Evolutionary conservation across 2,797 vertebrate genomes (phyloP).

Genomic region (Syncerus caffer): DNA sequence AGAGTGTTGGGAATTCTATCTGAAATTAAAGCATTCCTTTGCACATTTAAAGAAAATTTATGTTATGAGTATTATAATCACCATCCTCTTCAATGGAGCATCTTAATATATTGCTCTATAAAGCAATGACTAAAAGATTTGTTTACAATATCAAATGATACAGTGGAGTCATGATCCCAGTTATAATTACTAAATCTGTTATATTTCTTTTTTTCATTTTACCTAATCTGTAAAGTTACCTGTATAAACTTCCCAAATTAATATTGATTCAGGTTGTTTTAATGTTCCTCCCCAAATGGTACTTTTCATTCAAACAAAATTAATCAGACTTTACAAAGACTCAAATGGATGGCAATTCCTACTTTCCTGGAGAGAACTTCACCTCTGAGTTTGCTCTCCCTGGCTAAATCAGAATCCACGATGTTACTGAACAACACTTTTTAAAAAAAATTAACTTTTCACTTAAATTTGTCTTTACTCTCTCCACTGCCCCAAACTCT

Average conservation of each 20-base stretch:
- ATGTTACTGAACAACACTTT: background rate
- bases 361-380: background rate
- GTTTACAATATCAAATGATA: conserved; percentile 29
- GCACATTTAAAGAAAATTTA: background rate
- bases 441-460: background rate
- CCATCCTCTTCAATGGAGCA: background rate
- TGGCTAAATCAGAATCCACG: background rate
- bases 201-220: conserved; percentile 42
- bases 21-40: conserved; percentile 14
- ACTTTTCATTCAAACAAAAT: conserved; percentile 32
- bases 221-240: conserved; percentile 3
- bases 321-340: conserved; percentile 45
- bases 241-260: conserved; percentile 41
- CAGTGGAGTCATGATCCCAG: background rate
- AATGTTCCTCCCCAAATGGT: conserved; percentile 5
- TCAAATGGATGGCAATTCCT: background rate
- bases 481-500: background rate
- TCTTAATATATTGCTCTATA: background rate
- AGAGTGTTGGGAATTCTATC: background rate
- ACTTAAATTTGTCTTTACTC: background rate
- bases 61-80: background rate
- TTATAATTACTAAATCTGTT: conserved; percentile 40
- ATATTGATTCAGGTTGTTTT: conserved; percentile 39
- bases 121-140: conserved; percentile 21
- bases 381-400: background rate